Evolutionary conservation across 2,113 vertebrate species (phyloP), one percentile per base, ranked within the genome.

Genomic region (Myxocyprinus asiaticus): DNA sequence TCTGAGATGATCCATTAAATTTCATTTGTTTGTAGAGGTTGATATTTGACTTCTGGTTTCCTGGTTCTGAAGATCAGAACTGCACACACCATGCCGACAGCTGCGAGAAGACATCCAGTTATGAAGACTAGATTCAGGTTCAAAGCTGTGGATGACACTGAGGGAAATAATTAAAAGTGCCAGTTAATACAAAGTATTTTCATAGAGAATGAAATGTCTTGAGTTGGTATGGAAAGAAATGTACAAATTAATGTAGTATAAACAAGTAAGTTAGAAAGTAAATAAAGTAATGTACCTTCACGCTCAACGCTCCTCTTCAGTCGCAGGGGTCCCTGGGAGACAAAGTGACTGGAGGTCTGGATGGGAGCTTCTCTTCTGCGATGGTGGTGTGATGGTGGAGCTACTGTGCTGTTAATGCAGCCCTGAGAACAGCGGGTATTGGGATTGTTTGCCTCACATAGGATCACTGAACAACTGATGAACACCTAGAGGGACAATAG

Each of bases 321-420:
- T 10, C 86, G 87, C 78, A 94, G 51, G 6, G 91, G 90, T 48
- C 93, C 91, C 87, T 94, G 93, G 85, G 91, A 93, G 70, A 94
- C 74, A 6, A 87, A 85, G 84, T 93, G 90, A 3, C 4, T 64
- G 10, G 22, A 43, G 3, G 80, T 90, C 85, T 93, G 81, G 4
- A 85, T 65, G 15, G 9, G 9, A 0, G 64, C 80, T 1, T 88
- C 87, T 82, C 91, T 88, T 82, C 74, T 91, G 1, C 78, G 87
- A 50, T 86, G 72, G 1, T 59, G 50, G 43, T 72, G 65, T 8
- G 0, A 0, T 0, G 6, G 48, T 17, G 56, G 44, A 58, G 68
- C 59, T n/a, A 77, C 42, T 83, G 74, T 69, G 63, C 79, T n/a
- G 33, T 69, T 80, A 9, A 80, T 3, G 78, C 92, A 92, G 47